Base-by-base conservation (phyloP, 1,140 invertebrate species). In the Pseudomyrmex flavicornis region DNA sequence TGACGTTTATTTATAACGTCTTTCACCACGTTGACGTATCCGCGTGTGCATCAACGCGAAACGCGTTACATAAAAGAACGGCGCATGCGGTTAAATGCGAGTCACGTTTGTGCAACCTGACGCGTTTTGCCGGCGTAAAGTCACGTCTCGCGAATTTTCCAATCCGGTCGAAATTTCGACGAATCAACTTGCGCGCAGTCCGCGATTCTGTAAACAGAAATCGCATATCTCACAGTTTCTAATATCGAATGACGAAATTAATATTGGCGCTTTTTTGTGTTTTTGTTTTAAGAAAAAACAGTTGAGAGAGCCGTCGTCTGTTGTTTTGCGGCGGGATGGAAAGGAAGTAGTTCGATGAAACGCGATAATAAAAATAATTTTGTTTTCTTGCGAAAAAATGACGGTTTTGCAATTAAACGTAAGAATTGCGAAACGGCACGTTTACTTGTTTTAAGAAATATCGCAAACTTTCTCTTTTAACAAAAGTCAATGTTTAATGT, bases 31-130 rank as follows among this genome's bases (percentile, higher is more conserved):
- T 58, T 46, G 35, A 73, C 20, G 52, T 58, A 54, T 79, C 61
- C 77, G 62, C 15, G n/a, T 68, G 20, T 44, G 63, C 52, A 66
- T 86, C 68, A 56, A 58, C 15, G 10, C 35, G 54, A 35, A 59
- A 15, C 56, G 15, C 9, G 85, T 87, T 88, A 88, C 68, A 70
- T 87, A 87, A 88, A 86, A 80, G 46, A 65, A 86, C 82, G 72
- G 72, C 72, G 58, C n/a, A 68, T 74, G 59, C 56, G 66, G 17
- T 44, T 48, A 58, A 70, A 76, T 69, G 61, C 79, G 82, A 88
- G 61, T 88, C 86, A 87, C 61, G 76, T 87, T 86, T 84, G 85
- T 74, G 69, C 86, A 79, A 87, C 17, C 73, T 84, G 74, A 77
- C 73, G 79, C 48, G 66, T 22, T 35, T 69, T 9, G 74, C 58